Evolutionary conservation across 1,140 invertebrate species (phyloP), one percentile per base, ranked within the genome.

Genomic region (Drosophila kanapiae): DNA sequence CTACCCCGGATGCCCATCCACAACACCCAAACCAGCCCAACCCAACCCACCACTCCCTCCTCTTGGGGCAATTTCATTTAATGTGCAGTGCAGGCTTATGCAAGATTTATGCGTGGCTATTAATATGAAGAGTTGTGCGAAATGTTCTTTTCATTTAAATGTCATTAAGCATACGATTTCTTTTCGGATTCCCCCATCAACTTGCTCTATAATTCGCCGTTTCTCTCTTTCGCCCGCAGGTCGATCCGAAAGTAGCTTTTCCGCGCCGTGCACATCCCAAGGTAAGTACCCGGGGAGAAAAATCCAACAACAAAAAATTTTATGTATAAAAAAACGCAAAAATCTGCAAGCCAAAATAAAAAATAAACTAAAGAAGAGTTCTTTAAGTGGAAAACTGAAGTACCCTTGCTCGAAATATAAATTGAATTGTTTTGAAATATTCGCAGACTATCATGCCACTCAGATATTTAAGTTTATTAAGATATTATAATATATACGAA

Each of bases 231-330:
- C 91, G 93, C 92, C 59, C 61, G 81, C 96, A 99, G 98, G 99
- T 99, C 95, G 99, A 99, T 94, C 99, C 99, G 87, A 99, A 99
- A 96, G 98, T 99, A 94, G 99, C 99, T 93, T 99, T 99, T 95
- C 99, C 99, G 81, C 97, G 99, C 94, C 96, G 98, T 95, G 97
- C 98, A 95, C 98, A 99, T 95, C 98, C 98, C 94, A 99, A 99
- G 97, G 98, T 99, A 95, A 97, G 97, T 94, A 75, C 68, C 63
- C 48, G 43, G 54, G 38, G 70, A 37, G 38, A 67, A 60, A 33
- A 48, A 60, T 4, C 33, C 7, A 40, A 56, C n/a, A 16, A 18
- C n/a, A 16, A 59, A 42, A 54, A 18, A 6, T 33, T 43, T 16
- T n/a, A 16, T n/a, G 14, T 35, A 5, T 31, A 38, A 31, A 7